Percentiles rank a stretch among this genome's conserved stretches.
Conservation (phyloP, 2,888 invertebrate genomes). For the Hartigia nigra region DNA sequence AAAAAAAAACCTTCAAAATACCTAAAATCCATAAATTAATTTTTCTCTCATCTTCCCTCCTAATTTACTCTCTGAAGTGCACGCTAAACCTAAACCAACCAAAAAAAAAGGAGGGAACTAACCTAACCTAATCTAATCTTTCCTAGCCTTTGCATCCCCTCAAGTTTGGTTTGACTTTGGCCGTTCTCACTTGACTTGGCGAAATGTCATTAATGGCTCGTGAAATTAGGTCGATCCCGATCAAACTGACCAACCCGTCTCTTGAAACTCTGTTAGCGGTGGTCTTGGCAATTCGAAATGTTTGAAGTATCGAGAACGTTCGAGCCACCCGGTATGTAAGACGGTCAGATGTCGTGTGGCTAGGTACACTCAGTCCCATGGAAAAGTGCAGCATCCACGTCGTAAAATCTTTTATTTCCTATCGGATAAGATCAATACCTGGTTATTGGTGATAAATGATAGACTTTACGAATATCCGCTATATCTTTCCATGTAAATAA, state of each 20-base stretch:
- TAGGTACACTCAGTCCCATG: background rate
- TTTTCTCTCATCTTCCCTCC: background rate
- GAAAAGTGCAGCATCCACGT: background rate
- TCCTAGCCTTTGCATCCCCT: background rate
- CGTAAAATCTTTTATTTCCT: too few relatives aligned
- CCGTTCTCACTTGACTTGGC: background rate
- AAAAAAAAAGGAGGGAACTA: too few relatives aligned
- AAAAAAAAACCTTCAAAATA: background rate
- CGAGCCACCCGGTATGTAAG: too few relatives aligned
- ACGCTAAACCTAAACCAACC: background rate
- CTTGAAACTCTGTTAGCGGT: background rate
- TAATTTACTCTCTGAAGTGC: background rate
- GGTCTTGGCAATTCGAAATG: background rate
- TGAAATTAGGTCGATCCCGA: background rate
- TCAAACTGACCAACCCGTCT: background rate
- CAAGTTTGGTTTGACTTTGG: background rate
- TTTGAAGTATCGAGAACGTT: background rate
- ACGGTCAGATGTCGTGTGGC: background rate
- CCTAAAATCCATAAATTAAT: background rate
- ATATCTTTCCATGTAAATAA: too few relatives aligned
- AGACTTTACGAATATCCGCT: too few relatives aligned
- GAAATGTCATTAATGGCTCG: background rate
- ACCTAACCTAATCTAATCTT: background rate
- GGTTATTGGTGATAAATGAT: background rate
- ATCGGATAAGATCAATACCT: background rate